Percentiles rank a stretch among this genome's conserved stretches.
Evolutionary conservation across 2,888 invertebrate genomes (phyloP).

Genomic region (Euplagia quadripunctaria): DNA sequence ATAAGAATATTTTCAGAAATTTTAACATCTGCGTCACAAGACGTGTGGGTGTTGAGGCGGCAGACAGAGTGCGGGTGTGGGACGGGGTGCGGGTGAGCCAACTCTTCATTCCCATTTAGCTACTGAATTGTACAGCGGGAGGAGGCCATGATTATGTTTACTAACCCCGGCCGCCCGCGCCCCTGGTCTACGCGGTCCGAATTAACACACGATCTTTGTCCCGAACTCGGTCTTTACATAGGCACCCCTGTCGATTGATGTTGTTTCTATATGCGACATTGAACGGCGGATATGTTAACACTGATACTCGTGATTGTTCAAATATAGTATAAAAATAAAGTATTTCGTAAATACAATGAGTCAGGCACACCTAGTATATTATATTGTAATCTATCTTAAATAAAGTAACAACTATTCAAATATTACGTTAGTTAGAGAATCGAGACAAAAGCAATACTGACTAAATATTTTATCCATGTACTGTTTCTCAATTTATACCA

Average conservation of each 20-base stretch:
- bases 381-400: not conserved
- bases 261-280: conserved; percentile 58
- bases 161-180: conserved; percentile 77
- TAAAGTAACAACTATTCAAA: not conserved
- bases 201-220: conserved; percentile 85
- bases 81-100: conserved; percentile 68
- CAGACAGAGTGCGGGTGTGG: conserved; percentile 66
- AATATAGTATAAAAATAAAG: not conserved
- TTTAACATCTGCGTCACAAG: conserved; percentile 71
- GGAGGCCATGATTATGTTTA: conserved; percentile 85
- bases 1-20: conserved; percentile 58
- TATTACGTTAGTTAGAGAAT: not conserved
- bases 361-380: not conserved
- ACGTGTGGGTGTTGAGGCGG: conserved; percentile 74
- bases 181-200: conserved; percentile 78
- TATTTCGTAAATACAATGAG: not conserved
- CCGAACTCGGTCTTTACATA: conserved; percentile 65
- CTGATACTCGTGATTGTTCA: conserved; percentile 42
- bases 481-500: not conserved
- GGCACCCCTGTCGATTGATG: conserved; percentile 57
- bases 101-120: conserved; percentile 85
- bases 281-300: conserved; percentile 45
- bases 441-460: not conserved
- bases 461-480: not conserved
- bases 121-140: conserved; percentile 83